Conservation (phyloP, 2,113 vertebrate genomes). For the Plecturocebus donacophilus region DNA sequence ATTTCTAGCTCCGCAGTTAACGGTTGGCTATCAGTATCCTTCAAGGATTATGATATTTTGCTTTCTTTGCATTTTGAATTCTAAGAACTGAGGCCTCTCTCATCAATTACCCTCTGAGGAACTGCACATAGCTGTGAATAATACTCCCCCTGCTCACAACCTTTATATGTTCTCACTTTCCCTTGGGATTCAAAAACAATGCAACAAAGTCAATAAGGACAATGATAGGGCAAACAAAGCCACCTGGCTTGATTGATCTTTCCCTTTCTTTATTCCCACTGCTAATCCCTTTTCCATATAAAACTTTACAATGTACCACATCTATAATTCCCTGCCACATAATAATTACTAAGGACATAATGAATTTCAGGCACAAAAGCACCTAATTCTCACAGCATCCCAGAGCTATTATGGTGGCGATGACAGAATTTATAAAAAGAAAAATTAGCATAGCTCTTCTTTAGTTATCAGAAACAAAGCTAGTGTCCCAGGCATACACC, state of each 20-base stretch:
- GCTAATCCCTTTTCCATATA: background rate
- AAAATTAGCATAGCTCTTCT: conserved; percentile 44
- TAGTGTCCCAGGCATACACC: background rate
- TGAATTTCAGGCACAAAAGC: conserved; percentile 46
- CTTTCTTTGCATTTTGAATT: background rate
- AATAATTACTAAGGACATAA: conserved; percentile 5
- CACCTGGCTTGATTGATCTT: background rate
- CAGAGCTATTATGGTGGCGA: background rate
- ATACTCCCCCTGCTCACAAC: background rate
- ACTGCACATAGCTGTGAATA: background rate
- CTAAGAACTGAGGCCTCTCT: background rate
- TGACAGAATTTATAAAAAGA: conserved; percentile 1
- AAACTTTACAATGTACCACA: background rate
- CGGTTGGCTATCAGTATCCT: background rate
- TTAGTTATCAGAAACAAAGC: background rate
- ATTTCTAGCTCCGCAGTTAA: background rate
- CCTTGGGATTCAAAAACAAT: background rate
- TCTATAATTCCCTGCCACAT: background rate
- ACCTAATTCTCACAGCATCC: background rate
- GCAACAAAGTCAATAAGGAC: background rate
- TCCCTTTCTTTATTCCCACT: background rate
- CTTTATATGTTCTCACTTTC: background rate
- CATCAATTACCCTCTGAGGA: background rate
- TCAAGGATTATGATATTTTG: background rate
- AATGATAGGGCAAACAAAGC: background rate